These are phyloP conservation scores for Standfussiana lucernea DNA, from an alignment of 2,888 invertebrate genomes.

Conservation along the genomic window DNA sequence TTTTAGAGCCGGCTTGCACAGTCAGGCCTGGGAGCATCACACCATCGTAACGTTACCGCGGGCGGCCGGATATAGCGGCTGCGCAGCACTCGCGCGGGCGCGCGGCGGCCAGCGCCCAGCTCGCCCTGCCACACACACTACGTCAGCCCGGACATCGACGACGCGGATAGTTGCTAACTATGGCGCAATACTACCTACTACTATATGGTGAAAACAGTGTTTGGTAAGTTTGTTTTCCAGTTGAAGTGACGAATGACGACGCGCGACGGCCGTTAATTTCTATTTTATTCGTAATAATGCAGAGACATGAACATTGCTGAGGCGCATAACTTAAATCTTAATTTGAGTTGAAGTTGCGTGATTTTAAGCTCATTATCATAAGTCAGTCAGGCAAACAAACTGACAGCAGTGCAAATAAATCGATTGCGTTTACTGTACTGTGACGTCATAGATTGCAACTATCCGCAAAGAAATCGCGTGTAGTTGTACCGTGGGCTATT, in stretches of 20 bases:
- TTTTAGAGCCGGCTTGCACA: conserved; percentile 68
- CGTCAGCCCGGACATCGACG: conserved; percentile 26
- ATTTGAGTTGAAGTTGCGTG: not conserved
- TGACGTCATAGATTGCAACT: not conserved
- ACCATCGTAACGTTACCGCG: conserved; percentile 90
- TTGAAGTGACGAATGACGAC: not conserved
- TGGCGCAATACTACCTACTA: not conserved
- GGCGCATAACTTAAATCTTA: not conserved
- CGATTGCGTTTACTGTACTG: conserved; percentile 13
- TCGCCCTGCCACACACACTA: conserved; percentile 79
- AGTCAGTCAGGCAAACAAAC: not conserved
- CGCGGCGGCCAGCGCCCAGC: conserved; percentile 75
- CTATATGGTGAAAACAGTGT: not conserved
- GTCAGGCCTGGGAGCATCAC: conserved; percentile 79
- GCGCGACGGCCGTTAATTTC: not conserved
- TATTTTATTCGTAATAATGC: not conserved
- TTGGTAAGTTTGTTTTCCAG: not conserved
- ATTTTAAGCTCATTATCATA: not conserved
- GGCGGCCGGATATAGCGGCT: conserved; percentile 89
- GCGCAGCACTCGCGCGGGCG: conserved; percentile 85
- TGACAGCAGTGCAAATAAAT: not conserved
- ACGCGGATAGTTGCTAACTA: not conserved
- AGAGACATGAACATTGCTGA: not conserved
- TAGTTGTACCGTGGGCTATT: not conserved
- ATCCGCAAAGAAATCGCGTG: not conserved